Base-by-base conservation (phyloP, 1,140 invertebrate species). In the Semibalanus balanoides region DNA sequence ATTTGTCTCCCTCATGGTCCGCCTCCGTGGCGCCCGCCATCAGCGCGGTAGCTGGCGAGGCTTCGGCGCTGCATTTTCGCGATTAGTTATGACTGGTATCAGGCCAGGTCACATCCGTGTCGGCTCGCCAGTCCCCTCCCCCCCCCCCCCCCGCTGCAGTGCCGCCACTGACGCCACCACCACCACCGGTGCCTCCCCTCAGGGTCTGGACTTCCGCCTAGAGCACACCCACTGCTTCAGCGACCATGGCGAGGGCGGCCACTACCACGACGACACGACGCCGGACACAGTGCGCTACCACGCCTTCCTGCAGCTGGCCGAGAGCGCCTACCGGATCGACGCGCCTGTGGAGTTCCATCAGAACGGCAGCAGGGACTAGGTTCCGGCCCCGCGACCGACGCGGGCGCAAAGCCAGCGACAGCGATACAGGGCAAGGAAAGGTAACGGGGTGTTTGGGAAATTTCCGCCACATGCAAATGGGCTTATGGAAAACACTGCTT, bases 191-290 rank as follows among this genome's bases (percentile, higher is more conserved):
- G 22, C 51, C 51, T 25, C 14, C 1, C 51, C 11, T 7, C 51
- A 64, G 51, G 91, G 90, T 74, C 83, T 96, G 78, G 93, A 97
- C 85, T 86, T 98, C 31, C 86, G 95, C 80, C 87, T 96, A 40
- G 94, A 97, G 83, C 95, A 98, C 85, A 97, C 97, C 82, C 96
- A 98, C 83, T 93, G 93, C 77, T 96, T 93, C 83, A 93, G 92
- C 82, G 84, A 89, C 81, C 90, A 93, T 83, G 91, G 90, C 35
- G 90, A 94, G 85, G 96, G 93, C 77, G 96, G 96, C 9, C 96
- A 98, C 87, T 98, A 97, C 85, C 95, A 98, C 84, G 91, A 91
- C 82, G 96, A 98, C 84, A 93, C 91, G 11, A 94, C 93, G 30
- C 94, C 96, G 0, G 89, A 91, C 27, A 86, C 83, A 31, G 93